A percentile compares a stretch with the other conserved stretches of the same genome.
These are phyloP conservation scores for Anthonomus grandis DNA, from an alignment of 1,140 invertebrate species.

Conservation along the genomic window DNA sequence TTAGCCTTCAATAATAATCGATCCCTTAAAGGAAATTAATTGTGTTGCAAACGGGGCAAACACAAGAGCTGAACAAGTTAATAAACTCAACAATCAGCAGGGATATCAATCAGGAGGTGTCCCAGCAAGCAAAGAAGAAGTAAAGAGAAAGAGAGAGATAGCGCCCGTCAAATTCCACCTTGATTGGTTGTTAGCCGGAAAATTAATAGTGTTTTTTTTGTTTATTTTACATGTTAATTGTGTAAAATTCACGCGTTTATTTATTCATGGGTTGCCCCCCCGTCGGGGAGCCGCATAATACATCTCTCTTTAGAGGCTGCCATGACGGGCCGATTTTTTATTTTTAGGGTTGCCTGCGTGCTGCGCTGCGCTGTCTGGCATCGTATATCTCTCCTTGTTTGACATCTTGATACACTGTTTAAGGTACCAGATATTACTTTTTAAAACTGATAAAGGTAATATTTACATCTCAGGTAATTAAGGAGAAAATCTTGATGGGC, in stretches of 20 bases:
- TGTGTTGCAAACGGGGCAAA: neutral
- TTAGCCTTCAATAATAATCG: too few relatives aligned
- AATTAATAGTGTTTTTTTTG: slow-evolving; percentile 49
- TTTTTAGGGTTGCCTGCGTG: slow-evolving; percentile 29
- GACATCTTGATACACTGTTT: slow-evolving; percentile 43
- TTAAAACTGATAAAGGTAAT: slow-evolving; percentile 21
- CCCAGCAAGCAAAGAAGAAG: slow-evolving; percentile 1
- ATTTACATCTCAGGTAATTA: slow-evolving; percentile 22
- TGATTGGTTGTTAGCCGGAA: slow-evolving; percentile 46
- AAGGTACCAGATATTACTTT: slow-evolving; percentile 27
- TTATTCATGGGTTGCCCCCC: slow-evolving; percentile 48
- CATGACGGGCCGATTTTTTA: slow-evolving; percentile 33
- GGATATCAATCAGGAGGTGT: slow-evolving; percentile 42
- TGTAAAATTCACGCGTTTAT: slow-evolving; percentile 50
- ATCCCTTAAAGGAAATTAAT: slow-evolving; percentile 13
- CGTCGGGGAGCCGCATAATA: slow-evolving; percentile 42
- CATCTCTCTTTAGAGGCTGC: slow-evolving; percentile 42
- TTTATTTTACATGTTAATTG: slow-evolving; percentile 50
- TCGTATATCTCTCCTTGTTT: slow-evolving; percentile 41
- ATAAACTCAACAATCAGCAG: slow-evolving; percentile 47
- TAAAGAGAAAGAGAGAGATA: slow-evolving; percentile 16
- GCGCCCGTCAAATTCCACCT: slow-evolving; percentile 42
- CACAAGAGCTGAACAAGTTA: slow-evolving; percentile 43
- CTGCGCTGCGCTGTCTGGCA: slow-evolving; percentile 28
- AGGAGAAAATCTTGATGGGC: neutral